Percentiles rank a stretch among this genome's conserved stretches.
phyloP scores from a whole-genome alignment of 2,113 vertebrate species.

The Datnioides undecimradiatus region DNA sequence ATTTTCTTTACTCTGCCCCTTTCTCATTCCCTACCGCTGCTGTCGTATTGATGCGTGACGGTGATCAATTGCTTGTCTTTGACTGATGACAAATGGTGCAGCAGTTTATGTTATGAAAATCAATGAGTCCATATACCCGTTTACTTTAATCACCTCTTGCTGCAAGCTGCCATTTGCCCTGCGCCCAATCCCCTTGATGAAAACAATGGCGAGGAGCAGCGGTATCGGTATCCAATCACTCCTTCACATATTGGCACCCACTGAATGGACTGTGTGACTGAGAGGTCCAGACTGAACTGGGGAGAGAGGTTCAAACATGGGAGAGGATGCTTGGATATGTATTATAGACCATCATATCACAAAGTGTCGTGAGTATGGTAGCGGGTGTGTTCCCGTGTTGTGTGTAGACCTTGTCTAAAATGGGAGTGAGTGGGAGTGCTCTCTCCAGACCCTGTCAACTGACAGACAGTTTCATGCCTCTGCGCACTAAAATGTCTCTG shows the following conservation, averaged over 20 bases:
- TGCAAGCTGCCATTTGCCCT: constrained; percentile 43
- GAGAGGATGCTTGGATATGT: constrained; percentile 16
- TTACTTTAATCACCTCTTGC: constrained; percentile 64
- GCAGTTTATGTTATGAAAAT: constrained; percentile 63
- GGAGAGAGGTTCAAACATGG: not conserved
- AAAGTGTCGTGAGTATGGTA: not conserved
- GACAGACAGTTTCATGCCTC: constrained; percentile 65
- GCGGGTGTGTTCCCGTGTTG: not conserved
- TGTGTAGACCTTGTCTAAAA: constrained; percentile 57
- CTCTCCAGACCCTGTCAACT: constrained; percentile 52
- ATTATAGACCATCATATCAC: constrained; percentile 41
- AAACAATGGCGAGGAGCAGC: constrained; percentile 20
- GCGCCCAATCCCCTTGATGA: constrained; percentile 39
- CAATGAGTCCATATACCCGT: constrained; percentile 55
- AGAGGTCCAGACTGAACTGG: constrained; percentile 23
- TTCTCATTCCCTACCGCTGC: constrained; percentile 17
- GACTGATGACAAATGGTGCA: constrained; percentile 36
- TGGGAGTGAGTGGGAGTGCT: constrained; percentile 61
- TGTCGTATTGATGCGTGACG: constrained; percentile 11
- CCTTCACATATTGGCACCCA: constrained; percentile 40
- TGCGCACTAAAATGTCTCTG: constrained; percentile 50
- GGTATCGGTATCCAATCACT: constrained; percentile 33
- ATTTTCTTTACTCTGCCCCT: not conserved
- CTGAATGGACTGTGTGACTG: constrained; percentile 24
- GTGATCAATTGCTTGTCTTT: constrained; percentile 49